Percentiles rank a stretch among this genome's conserved stretches.
phyloP scores from a whole-genome alignment of 2,888 invertebrate genomes.

The Synergus gifuensis region DNA sequence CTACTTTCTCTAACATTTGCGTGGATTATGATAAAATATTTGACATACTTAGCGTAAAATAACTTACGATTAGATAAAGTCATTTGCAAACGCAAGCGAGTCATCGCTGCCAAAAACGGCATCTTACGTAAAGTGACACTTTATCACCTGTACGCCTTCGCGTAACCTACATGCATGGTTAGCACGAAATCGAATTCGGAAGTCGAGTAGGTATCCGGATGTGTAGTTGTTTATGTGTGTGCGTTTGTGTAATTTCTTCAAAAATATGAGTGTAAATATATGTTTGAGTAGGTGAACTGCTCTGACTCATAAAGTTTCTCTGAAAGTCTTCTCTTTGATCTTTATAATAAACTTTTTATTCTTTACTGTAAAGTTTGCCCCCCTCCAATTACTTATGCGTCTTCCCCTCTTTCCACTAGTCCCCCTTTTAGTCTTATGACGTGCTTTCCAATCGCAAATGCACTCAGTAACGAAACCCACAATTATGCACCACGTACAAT shows the following conservation, averaged over 20 bases:
- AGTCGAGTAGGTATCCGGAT: conserved; percentile 53
- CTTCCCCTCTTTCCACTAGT: too few species aligned
- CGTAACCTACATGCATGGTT: conserved; percentile 53
- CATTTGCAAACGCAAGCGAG: conserved; percentile 26
- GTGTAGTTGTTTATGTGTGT: background rate
- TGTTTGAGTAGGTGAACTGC: background rate
- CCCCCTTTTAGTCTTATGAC: background rate
- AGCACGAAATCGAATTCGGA: conserved; percentile 60
- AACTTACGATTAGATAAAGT: conserved; percentile 43
- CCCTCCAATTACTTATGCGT: too few species aligned
- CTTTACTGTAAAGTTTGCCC: background rate
- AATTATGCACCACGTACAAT: background rate
- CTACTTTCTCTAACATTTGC: conserved; percentile 8
- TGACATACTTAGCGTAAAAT: conserved; percentile 8
- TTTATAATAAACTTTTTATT: background rate
- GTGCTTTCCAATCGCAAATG: background rate
- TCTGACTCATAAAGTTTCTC: conserved; percentile 53
- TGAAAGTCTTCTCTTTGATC: conserved; percentile 41
- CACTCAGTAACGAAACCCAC: background rate
- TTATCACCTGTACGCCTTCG: conserved; percentile 52
- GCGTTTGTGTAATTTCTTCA: background rate
- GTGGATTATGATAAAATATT: conserved; percentile 34
- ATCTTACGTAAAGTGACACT: conserved; percentile 46
- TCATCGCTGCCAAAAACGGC: conserved; percentile 60
- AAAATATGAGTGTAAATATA: background rate